A percentile compares a stretch with the other conserved stretches of the same genome.
Conservation (phyloP, 2,888 invertebrate genomes). For the Marronus borbonicus region DNA sequence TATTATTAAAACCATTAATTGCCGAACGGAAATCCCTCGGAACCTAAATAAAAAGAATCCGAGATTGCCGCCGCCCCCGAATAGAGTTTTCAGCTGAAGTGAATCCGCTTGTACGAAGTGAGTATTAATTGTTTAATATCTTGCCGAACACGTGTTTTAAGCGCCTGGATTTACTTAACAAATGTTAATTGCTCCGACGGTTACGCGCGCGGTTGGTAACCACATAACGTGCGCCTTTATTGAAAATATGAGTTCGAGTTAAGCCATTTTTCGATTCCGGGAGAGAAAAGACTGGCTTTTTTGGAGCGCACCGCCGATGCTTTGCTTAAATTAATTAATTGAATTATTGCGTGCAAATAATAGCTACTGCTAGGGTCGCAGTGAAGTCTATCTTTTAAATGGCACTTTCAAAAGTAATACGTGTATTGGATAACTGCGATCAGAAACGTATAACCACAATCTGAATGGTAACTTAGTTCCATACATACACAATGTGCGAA, state of each 20-base stretch:
- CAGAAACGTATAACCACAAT: too few species aligned
- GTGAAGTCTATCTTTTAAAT: neutral
- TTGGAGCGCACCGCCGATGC: constrained; percentile 7
- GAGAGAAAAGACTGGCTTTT: constrained; percentile 21
- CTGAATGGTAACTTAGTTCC: too few species aligned
- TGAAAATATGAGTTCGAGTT: constrained; percentile 37
- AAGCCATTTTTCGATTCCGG: constrained; percentile 44
- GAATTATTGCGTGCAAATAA: constrained; percentile 28
- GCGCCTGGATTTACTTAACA: constrained; percentile 69
- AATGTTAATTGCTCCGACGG: constrained; percentile 66
- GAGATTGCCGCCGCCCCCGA: constrained; percentile 42
- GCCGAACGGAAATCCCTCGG: constrained; percentile 65
- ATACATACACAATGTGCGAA: too few species aligned
- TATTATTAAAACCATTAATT: constrained; percentile 69
- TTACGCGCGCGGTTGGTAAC: constrained; percentile 22
- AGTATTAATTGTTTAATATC: constrained; percentile 70
- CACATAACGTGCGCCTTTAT: constrained; percentile 43
- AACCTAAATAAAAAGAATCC: constrained; percentile 63
- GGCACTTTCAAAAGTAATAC: too few species aligned
- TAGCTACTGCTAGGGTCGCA: neutral
- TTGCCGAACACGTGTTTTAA: constrained; percentile 69
- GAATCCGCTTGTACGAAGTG: constrained; percentile 11
- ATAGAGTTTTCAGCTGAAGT: constrained; percentile 51
- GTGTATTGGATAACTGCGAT: too few species aligned
- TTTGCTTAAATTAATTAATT: constrained; percentile 41